Conservation (phyloP, 2,797 vertebrate species). For the Furcifer pardalis region DNA sequence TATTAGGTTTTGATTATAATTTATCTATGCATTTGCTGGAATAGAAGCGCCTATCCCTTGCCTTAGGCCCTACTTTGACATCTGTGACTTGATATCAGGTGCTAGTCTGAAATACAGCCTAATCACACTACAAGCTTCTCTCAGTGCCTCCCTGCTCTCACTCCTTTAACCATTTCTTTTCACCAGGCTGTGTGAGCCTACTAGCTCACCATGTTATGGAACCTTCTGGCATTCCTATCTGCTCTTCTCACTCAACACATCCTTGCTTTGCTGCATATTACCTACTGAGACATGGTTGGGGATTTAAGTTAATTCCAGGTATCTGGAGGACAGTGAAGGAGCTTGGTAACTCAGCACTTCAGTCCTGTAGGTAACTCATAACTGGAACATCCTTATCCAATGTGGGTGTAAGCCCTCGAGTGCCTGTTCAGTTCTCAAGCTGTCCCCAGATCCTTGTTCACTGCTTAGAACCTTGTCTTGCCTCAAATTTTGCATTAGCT, state of each 20-base stretch:
- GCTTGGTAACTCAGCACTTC: not conserved
- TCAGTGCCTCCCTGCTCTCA: not conserved
- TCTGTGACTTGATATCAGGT: slow-evolving; percentile 29
- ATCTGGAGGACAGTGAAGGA: not conserved
- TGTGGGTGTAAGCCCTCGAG: too few species aligned
- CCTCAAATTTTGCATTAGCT: not conserved
- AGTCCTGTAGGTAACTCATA: too few species aligned
- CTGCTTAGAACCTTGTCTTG: not conserved
- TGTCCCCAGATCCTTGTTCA: not conserved
- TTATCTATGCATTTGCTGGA: slow-evolving; percentile 60
- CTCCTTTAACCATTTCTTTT: slow-evolving; percentile 21
- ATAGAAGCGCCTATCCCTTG: slow-evolving; percentile 65
- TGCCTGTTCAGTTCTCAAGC: too few species aligned
- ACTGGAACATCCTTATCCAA: too few species aligned
- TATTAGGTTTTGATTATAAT: slow-evolving; percentile 70
- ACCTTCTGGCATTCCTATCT: not conserved
- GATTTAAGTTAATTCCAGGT: not conserved
- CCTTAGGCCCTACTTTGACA: slow-evolving; percentile 56
- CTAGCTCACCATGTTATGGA: not conserved
- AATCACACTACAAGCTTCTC: slow-evolving; percentile 33
- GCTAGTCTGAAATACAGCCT: slow-evolving; percentile 42
- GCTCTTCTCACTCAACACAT: not conserved
- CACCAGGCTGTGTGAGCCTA: not conserved
- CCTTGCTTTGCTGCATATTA: not conserved
- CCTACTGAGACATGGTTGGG: not conserved